These are phyloP conservation scores for Apodemia hepburni DNA, from an alignment of 2,888 invertebrate genomes.

Conservation along the genomic window DNA sequence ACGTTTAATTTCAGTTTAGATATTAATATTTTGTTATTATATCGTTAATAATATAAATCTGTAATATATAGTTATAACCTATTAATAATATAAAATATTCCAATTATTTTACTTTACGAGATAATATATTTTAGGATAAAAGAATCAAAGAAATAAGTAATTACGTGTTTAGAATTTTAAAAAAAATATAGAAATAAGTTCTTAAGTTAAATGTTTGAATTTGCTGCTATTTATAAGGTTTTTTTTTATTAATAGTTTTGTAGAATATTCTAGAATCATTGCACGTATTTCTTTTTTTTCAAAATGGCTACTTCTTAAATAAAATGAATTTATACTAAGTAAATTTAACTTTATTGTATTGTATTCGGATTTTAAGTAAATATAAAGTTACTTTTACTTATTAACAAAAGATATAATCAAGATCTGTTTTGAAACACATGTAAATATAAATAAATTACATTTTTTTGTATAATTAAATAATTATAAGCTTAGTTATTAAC, in stretches of 20 bases:
- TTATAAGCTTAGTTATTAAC: slow-evolving; percentile 7
- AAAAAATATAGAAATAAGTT: slow-evolving; percentile 7
- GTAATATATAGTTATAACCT: slow-evolving; percentile 1
- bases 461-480: slow-evolving; percentile 6
- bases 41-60: not conserved
- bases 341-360: not conserved
- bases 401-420: slow-evolving; percentile 5
- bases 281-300: not conserved
- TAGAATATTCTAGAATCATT: slow-evolving; percentile 5
- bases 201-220: not conserved
- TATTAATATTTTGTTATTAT: not conserved
- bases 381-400: not conserved
- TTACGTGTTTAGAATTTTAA: slow-evolving; percentile 1
- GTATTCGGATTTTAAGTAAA: not conserved
- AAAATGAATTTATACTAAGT: not conserved
- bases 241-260: slow-evolving; percentile 2
- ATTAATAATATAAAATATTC: slow-evolving; percentile 7
- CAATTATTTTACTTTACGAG: slow-evolving; percentile 11
- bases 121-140: slow-evolving; percentile 5
- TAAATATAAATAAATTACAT: not conserved
- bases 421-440: slow-evolving; percentile 8
- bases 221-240: not conserved
- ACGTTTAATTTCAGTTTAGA: too few species aligned
- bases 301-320: not conserved
- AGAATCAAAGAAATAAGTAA: slow-evolving; percentile 6